A percentile compares a stretch with the other conserved stretches of the same genome.
These are phyloP conservation scores for Eueides isabella DNA, from an alignment of 1,140 invertebrate species.

Conservation along the genomic window DNA sequence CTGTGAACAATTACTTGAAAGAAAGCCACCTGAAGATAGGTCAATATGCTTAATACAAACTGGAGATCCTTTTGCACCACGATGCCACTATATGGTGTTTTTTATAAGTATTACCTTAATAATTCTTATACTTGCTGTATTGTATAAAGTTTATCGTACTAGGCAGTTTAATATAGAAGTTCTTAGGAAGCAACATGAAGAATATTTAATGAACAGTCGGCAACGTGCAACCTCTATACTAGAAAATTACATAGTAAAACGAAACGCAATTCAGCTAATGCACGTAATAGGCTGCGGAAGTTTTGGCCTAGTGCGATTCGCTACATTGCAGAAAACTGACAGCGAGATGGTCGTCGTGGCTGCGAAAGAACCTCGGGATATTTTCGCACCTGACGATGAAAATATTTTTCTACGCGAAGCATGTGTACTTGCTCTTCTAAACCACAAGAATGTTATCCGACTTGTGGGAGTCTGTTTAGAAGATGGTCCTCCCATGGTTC, in stretches of 20 bases:
- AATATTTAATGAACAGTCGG: slow-evolving; percentile 48
- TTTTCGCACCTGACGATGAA: slow-evolving; percentile 90
- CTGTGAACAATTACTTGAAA: slow-evolving; percentile 14
- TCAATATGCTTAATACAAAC: slow-evolving; percentile 27
- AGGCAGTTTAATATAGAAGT: neutral
- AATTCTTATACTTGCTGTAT: neutral
- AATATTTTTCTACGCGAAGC: slow-evolving; percentile 96
- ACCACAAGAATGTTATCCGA: slow-evolving; percentile 61
- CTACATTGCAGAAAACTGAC: slow-evolving; percentile 40
- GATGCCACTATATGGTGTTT: slow-evolving; percentile 41
- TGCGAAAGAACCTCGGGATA: slow-evolving; percentile 93
- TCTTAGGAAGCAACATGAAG: neutral
- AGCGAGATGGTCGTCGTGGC: slow-evolving; percentile 41
- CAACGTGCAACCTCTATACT: slow-evolving; percentile 94
- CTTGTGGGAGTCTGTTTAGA: slow-evolving; percentile 59
- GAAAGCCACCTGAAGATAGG: slow-evolving; percentile 21
- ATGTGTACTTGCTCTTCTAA: slow-evolving; percentile 95
- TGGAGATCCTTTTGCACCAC: slow-evolving; percentile 37
- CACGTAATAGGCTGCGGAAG: slow-evolving; percentile 89
- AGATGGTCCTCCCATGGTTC: slow-evolving; percentile 53
- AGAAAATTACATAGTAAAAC: slow-evolving; percentile 88
- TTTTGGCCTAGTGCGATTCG: slow-evolving; percentile 82
- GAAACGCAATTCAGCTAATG: slow-evolving; percentile 84
- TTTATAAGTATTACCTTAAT: slow-evolving; percentile 11
- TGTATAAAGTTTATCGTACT: neutral